A percentile compares a stretch with the other conserved stretches of the same genome.
These are phyloP conservation scores for Desmophyllum pertusum DNA, from an alignment of 92 coral and sea anemone species.

Conservation along the genomic window DNA sequence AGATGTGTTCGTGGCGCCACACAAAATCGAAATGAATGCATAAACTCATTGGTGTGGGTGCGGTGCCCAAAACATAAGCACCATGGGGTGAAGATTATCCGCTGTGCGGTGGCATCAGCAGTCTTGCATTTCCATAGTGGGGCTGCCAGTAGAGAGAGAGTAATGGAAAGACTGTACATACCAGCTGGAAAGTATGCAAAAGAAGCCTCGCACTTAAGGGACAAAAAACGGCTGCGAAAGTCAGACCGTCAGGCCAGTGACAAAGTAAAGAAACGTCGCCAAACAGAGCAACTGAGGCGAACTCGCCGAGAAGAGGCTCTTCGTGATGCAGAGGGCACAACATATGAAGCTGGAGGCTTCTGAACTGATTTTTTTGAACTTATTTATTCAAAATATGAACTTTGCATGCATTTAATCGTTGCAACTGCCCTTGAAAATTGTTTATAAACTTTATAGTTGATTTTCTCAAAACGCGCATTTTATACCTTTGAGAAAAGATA, in stretches of 20 bases:
- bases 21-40: conserved; percentile 52
- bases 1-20: conserved; percentile 54
- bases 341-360: conserved; percentile 59
- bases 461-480: conserved; percentile 44
- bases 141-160: conserved; percentile 58
- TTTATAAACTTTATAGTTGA: conserved; percentile 37
- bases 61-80: conserved; percentile 51
- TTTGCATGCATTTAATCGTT: not conserved
- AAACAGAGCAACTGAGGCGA: conserved; percentile 20
- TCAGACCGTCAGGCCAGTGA: conserved; percentile 47
- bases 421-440: not conserved
- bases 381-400: not conserved
- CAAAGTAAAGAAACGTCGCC: conserved; percentile 50
- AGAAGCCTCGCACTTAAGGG: conserved; percentile 39
- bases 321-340: conserved; percentile 40
- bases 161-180: conserved; percentile 47
- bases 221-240: conserved; percentile 43
- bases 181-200: conserved; percentile 57
- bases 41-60: conserved; percentile 57
- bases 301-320: conserved; percentile 46
- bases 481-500: conserved; percentile 52
- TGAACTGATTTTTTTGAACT: conserved; percentile 12
- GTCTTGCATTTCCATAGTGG: conserved; percentile 62
- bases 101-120: conserved; percentile 60
- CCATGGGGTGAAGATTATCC: conserved; percentile 50